A percentile compares a stretch with the other conserved stretches of the same genome.
Conservation (phyloP, 2,113 vertebrate species). For the Petrocephalus zakoni region DNA sequence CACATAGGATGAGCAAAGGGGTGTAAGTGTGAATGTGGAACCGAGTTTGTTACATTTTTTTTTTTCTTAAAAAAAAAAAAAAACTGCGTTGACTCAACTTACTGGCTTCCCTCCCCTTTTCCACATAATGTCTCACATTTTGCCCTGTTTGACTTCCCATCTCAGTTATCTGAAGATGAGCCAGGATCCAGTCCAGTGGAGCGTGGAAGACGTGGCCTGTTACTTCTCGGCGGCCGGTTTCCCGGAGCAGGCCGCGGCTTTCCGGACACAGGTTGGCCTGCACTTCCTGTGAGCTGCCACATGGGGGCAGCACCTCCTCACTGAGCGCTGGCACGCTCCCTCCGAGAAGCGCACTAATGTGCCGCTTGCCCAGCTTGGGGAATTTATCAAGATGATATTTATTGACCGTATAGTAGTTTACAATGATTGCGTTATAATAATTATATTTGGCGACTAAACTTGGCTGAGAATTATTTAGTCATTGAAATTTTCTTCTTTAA, state of each 20-base stretch:
- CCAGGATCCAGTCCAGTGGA: conserved; percentile 76
- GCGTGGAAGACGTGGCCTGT: conserved; percentile 75
- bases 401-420: neutral
- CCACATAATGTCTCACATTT: neutral
- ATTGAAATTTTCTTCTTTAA: neutral
- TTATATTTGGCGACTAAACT: neutral
- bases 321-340: neutral
- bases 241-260: conserved; percentile 78
- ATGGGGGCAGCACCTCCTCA: conserved; percentile 22
- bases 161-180: conserved; percentile 63
- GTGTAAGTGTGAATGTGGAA: conserved; percentile 50
- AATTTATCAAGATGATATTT: neutral
- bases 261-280: conserved; percentile 71
- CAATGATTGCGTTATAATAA: neutral
- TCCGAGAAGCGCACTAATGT: neutral
- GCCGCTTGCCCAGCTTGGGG: neutral
- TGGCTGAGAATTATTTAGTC: neutral
- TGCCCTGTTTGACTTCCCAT: neutral
- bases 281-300: conserved; percentile 6
- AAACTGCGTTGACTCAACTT: neutral
- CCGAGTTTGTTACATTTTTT: neutral
- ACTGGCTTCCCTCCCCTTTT: neutral
- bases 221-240: conserved; percentile 83
- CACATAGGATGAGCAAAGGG: conserved; percentile 39
- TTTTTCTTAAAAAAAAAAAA: neutral